A percentile compares a stretch with the other conserved stretches of the same genome.
Evolutionary conservation across 2,113 vertebrate genomes (phyloP).

Genomic region (Cinclus mexicanus): DNA sequence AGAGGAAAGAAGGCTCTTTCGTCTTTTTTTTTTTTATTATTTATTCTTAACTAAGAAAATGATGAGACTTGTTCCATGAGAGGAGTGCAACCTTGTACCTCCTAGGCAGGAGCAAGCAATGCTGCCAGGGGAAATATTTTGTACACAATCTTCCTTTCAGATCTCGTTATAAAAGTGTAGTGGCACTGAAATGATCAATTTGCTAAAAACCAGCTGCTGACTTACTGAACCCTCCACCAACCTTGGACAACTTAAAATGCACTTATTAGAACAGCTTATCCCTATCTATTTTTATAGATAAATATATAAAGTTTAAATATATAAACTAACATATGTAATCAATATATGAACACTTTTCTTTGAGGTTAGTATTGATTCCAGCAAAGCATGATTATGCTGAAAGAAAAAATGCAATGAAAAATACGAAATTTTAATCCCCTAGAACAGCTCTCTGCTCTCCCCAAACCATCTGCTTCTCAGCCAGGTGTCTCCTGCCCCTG

Average conservation of each 20-base stretch:
- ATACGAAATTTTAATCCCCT: background rate
- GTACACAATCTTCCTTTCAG: background rate
- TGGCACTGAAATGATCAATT: background rate
- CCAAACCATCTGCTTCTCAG: background rate
- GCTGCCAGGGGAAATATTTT: background rate
- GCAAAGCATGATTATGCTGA: background rate
- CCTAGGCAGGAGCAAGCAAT: background rate
- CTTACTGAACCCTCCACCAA: background rate
- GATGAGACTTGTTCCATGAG: background rate
- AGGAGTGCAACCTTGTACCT: background rate
- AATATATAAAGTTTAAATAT: background rate
- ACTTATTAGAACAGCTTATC: background rate
- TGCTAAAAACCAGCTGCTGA: background rate
- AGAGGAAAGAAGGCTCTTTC: background rate
- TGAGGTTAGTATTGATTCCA: background rate
- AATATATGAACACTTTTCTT: background rate
- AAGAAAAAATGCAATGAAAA: background rate
- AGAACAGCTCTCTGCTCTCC: background rate
- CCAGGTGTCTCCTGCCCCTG: background rate
- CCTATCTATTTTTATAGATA: background rate
- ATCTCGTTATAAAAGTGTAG: background rate
- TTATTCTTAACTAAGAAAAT: constrained; percentile 29
- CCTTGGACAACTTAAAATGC: background rate
- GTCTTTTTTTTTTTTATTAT: background rate
- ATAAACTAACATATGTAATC: background rate